Evolutionary conservation across 2,113 vertebrate species (phyloP), one percentile per base, ranked within the genome.

Genomic region (Bostrychus sinensis): DNA sequence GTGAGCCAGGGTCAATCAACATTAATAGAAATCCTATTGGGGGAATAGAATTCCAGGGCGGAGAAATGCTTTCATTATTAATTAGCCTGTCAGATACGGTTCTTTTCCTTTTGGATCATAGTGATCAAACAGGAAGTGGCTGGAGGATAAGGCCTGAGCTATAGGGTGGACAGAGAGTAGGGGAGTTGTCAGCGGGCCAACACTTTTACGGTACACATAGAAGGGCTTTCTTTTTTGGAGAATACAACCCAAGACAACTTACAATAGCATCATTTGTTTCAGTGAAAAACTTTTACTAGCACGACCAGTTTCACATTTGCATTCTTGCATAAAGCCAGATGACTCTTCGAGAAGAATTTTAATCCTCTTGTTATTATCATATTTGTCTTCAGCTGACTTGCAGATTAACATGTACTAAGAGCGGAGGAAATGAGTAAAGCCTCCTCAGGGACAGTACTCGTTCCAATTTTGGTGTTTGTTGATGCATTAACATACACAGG

Each of bases 1-100:
- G 42, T 57, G 66, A 85, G 70, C 72, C 71, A 17, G 67, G 86
- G 86, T 89, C 86, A 86, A 82, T 84, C 78, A 85, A 57, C 84
- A 77, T 84, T 84, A 86, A 86, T 84, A 86, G 82, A 80, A 86
- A 84, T 72, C 54, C 81, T 81, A 56, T 76, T 67, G 76, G 70
- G 73, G 48, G 56, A 42, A 41, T 63, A 66, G 60, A 70, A 77
- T 77, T 78, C 57, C 68, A 70, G 72, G 62, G 43, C 71, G 71
- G 72, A 73, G 73, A 53, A 34, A 69, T 42, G 72, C 56, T 68
- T 86, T 85, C 77, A 84, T 86, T 82, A 87, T 88, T 87, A 77
- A 88, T 85, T 55, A 84, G 69, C 62, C 83, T 78, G 80, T 81
- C 78, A 80, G 66, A 79, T 69, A 59, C 32, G 76, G 58, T 72